Evolutionary conservation across 2,797 vertebrate species (phyloP).

Genomic region (Telmatherina bonti): DNA sequence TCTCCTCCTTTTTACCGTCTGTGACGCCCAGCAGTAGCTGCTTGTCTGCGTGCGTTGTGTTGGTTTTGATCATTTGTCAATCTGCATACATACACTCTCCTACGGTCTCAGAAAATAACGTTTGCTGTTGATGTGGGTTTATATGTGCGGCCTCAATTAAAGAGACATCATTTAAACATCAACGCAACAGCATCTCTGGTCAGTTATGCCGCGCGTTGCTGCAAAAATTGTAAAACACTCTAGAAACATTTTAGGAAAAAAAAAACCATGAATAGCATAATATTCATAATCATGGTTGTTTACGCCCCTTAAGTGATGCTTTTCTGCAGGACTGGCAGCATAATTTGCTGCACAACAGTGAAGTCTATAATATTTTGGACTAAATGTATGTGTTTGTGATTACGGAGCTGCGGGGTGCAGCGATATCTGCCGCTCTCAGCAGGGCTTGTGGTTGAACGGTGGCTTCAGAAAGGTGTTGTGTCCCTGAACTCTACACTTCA

Average conservation of each 20-base stretch:
- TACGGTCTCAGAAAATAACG: conserved; percentile 14
- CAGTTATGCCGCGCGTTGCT: background rate
- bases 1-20: conserved; percentile 42
- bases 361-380: conserved; percentile 70
- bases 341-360: conserved; percentile 71
- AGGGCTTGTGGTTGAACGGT: conserved; percentile 65
- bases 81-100: conserved; percentile 10
- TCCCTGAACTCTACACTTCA: conserved; percentile 72
- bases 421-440: conserved; percentile 80
- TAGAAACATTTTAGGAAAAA: no score
- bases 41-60: conserved; percentile 39
- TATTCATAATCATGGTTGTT: conserved; percentile 49
- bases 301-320: conserved; percentile 44
- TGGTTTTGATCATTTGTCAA: conserved; percentile 35
- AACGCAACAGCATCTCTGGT: background rate
- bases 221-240: conserved; percentile 24
- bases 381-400: conserved; percentile 75
- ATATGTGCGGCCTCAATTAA: conserved; percentile 9
- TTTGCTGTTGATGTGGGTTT: conserved; percentile 17
- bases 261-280: conserved; percentile 5
- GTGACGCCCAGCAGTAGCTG: conserved; percentile 15
- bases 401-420: conserved; percentile 61
- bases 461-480: conserved; percentile 72
- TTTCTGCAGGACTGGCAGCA: conserved; percentile 63
- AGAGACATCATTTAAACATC: conserved; percentile 17